A percentile compares a stretch with the other conserved stretches of the same genome.
These are phyloP conservation scores for Bombus sylvicola DNA, from an alignment of 1,140 invertebrate species.

Conservation along the genomic window DNA sequence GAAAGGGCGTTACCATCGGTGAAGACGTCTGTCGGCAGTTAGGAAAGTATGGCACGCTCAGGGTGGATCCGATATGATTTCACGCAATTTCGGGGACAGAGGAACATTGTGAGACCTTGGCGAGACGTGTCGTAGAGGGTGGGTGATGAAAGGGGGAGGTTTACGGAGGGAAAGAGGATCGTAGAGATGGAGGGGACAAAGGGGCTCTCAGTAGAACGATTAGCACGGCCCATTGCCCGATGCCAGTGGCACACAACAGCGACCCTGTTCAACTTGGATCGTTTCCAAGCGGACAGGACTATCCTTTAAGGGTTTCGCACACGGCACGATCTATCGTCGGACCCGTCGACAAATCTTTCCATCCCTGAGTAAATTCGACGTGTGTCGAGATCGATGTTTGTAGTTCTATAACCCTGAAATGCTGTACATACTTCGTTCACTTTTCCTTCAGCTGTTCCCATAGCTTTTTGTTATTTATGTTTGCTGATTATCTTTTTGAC, in stretches of 20 bases:
- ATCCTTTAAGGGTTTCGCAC: slow-evolving; percentile 61
- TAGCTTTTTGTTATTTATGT: too few species aligned
- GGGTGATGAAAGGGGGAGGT: slow-evolving; percentile 47
- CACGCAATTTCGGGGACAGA: slow-evolving; percentile 67
- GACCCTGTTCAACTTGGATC: slow-evolving; percentile 78
- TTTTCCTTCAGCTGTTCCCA: too few species aligned
- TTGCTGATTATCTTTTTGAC: too few species aligned
- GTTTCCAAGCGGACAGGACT: slow-evolving; percentile 74
- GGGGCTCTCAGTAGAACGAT: slow-evolving; percentile 75
- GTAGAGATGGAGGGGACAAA: slow-evolving; percentile 63
- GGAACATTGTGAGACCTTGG: slow-evolving; percentile 56
- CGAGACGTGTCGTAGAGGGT: slow-evolving; percentile 31
- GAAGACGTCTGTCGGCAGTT: slow-evolving; percentile 63
- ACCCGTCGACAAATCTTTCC: not conserved
- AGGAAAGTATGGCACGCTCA: slow-evolving; percentile 69
- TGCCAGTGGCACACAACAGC: slow-evolving; percentile 72
- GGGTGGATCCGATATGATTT: slow-evolving; percentile 74
- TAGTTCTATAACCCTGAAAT: too few species aligned
- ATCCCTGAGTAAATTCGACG: not conserved
- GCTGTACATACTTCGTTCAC: too few species aligned
- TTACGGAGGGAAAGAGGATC: slow-evolving; percentile 28
- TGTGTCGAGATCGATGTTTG: not conserved
- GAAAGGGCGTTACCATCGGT: slow-evolving; percentile 59
- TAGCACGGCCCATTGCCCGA: slow-evolving; percentile 79
- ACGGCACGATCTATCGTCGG: not conserved